Evolutionary conservation across 2,888 invertebrate genomes (phyloP).

Genomic region (Rhingia campestris): DNA sequence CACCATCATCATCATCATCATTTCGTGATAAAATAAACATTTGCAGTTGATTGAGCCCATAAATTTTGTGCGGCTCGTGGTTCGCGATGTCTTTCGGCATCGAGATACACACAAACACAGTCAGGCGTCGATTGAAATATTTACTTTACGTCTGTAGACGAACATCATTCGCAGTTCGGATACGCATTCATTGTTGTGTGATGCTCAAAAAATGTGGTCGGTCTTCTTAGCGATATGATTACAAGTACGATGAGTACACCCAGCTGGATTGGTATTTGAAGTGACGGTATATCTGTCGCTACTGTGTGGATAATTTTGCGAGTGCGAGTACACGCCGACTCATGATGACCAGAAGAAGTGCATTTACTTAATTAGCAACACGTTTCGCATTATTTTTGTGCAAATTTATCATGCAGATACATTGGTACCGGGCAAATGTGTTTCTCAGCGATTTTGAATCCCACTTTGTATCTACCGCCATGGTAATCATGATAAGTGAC

Average conservation of each 20-base stretch:
- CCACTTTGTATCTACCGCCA: constrained; percentile 57
- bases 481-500: constrained; percentile 29
- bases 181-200: constrained; percentile 53
- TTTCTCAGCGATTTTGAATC: constrained; percentile 31
- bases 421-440: constrained; percentile 14
- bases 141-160: constrained; percentile 4
- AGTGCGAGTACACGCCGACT: constrained; percentile 10
- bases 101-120: constrained; percentile 13
- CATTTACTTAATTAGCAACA: constrained; percentile 73
- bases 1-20: constrained; percentile 45
- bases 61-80: constrained; percentile 36
- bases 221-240: not conserved
- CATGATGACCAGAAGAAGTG: constrained; percentile 62
- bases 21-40: constrained; percentile 69
- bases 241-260: constrained; percentile 38
- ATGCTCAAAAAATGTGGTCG: constrained; percentile 4
- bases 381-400: constrained; percentile 56
- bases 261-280: constrained; percentile 50
- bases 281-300: constrained; percentile 37
- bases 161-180: constrained; percentile 38
- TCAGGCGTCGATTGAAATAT: constrained; percentile 38
- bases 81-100: constrained; percentile 25
- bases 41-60: constrained; percentile 71
- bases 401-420: constrained; percentile 50
- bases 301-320: constrained; percentile 34